Base-by-base conservation (phyloP, 2,113 vertebrate genomes). In the Chloropsis cyanopogon region DNA sequence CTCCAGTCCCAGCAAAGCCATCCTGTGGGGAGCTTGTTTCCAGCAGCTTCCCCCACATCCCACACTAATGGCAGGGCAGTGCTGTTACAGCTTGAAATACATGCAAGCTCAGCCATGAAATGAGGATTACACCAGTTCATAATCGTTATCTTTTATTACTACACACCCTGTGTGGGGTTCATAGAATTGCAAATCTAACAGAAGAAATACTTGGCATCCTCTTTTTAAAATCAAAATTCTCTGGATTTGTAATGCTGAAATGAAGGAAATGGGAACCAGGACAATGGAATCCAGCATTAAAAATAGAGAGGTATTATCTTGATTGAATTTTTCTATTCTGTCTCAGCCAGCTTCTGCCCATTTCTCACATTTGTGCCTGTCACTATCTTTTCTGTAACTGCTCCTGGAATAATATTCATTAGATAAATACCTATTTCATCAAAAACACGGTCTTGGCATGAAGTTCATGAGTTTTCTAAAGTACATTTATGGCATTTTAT, bases 111-210 rank as follows among this genome's bases (percentile, higher is more conserved):
- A 92, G 68, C n/a, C 7, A 0, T 20, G 72, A 49, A 68, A 88
- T 89, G 90, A 92, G 85, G 94, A 94, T 88, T 39, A 64, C 24
- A 37, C 53, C 44, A 46, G 79, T 25, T 90, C 47, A 57, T 83
- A 90, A 95, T 91, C 92, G 75, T 44, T 77, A 31, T 83, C 52
- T 96, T 88, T 92, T 89, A 82, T 95, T 86, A 52, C 39, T 83
- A 4, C 56, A 86, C 79, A 22, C 0, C 0, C 80, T 52, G 22
- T 22, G 60, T 61, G 68, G 52, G 46, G 29, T 63, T 78, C 82
- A 86, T 86, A 75, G 86, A 75, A 94, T 52, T 93, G 93, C 76
- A 90, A 86, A 90, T 83, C 15, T 37, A 83, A 82, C 21, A 25
- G 60, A 83, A 81, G 57, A 80, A 88, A 64, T 68, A 41, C 33